Evolutionary conservation across 2,888 invertebrate species (phyloP), one percentile per base, ranked within the genome.

Genomic region (Polietes domitor): DNA sequence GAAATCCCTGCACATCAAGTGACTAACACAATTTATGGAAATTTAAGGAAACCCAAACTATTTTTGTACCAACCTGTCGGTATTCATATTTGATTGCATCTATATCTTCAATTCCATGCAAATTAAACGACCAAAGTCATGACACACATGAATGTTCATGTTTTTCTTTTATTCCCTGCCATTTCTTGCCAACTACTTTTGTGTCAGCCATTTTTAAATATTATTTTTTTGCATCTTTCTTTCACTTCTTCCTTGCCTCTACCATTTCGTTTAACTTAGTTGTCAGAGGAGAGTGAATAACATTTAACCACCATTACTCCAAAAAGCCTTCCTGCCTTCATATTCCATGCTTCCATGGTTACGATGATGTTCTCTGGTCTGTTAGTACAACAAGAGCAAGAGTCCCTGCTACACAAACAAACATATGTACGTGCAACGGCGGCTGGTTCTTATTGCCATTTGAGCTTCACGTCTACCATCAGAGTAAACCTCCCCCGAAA

Each of bases 301-400:
- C n/a, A 61, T 63, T 63, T 65, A 65, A 65, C 65, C 65, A 65
- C 65, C 65, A 65, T n/a, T 17, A 41, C 65, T 65, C 41, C 26
- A n/a, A 28, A 2, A n/a, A 4, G 19, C 53, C 17, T 58, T 12
- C 12, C n/a, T n/a, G 28, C 15, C 32, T 37, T 28, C 65, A 65
- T 41, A 65, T 65, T 41, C 65, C 65, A 65, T 65, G 65, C 10
- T 41, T 65, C 65, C 37, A 41, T 65, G 65, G 41, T 65, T 41
- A 65, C 65, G 37, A 17, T 19, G 65, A 65, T 65, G 37, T n/a
- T n/a, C n/a, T 65, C 41, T 65, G 37, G 37, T 65, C 37, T 65
- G 9, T 17, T 65, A 19, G 19, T 21, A 61, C 61, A 28, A 15
- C 61, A 37, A 37, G 37, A 37, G 37, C 61, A 37, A 37, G 37